Evolutionary conservation across 2,113 vertebrate species (phyloP).

Genomic region (Thunnus thynnus): DNA sequence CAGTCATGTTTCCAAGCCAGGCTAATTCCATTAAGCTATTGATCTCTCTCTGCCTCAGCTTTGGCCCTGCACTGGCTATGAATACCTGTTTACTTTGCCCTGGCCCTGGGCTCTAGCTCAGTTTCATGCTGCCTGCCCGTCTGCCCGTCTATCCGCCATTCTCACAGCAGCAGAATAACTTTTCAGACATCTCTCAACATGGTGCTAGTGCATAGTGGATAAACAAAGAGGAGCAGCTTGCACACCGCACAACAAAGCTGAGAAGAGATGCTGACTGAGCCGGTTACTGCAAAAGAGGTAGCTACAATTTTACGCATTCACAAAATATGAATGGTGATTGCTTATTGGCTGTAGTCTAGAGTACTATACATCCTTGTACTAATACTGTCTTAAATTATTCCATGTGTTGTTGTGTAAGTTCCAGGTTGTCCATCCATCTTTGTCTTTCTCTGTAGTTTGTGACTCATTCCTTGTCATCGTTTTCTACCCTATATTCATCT

Average conservation of each 20-base stretch:
- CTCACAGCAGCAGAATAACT: constrained; percentile 64
- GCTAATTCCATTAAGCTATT: constrained; percentile 89
- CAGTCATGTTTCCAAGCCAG: constrained; percentile 86
- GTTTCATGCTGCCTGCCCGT: constrained; percentile 55
- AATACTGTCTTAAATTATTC: constrained; percentile 30
- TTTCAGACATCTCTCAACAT: constrained; percentile 64
- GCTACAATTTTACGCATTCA: constrained; percentile 6
- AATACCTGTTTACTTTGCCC: constrained; percentile 75
- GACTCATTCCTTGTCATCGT: constrained; percentile 50
- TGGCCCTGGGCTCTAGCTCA: constrained; percentile 54
- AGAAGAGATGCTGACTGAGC: constrained; percentile 42
- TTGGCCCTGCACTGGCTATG: constrained; percentile 67
- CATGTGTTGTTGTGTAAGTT: constrained; percentile 34
- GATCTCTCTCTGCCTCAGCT: constrained; percentile 78
- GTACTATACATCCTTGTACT: constrained; percentile 14
- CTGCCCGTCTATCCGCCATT: constrained; percentile 40
- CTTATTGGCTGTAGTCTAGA: constrained; percentile 10
- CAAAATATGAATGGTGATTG: constrained; percentile 18
- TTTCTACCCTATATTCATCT: constrained; percentile 63
- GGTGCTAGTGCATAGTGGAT: constrained; percentile 45
- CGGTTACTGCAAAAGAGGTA: constrained; percentile 33
- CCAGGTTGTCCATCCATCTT: constrained; percentile 39
- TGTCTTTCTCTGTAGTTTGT: constrained; percentile 43
- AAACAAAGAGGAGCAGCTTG: constrained; percentile 70
- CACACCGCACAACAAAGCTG: constrained; percentile 30